A percentile compares a stretch with the other conserved stretches of the same genome.
phyloP scores from a whole-genome alignment of 2,113 vertebrate genomes.

The Antigone vipio region DNA sequence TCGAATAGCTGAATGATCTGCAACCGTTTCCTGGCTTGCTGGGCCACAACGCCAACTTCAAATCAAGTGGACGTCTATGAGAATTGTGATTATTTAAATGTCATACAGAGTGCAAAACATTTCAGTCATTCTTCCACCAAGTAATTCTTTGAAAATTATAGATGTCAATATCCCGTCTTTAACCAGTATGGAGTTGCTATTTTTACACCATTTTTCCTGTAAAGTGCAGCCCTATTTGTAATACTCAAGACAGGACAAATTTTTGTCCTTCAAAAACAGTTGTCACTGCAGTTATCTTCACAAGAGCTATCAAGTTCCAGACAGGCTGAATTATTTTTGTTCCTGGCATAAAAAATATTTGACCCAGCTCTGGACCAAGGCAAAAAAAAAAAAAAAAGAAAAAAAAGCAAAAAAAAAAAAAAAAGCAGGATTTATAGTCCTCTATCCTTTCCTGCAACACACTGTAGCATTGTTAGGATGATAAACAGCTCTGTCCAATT shows the following conservation, averaged over 20 bases:
- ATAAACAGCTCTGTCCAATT: conserved; percentile 84
- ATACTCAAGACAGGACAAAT: conserved; percentile 68
- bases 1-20: neutral
- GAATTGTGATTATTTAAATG: conserved; percentile 46
- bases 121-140: neutral
- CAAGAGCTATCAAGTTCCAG: conserved; percentile 76
- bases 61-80: neutral
- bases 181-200: conserved; percentile 30
- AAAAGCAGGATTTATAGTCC: conserved; percentile 70
- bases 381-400: neutral
- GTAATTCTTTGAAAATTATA: conserved; percentile 61
- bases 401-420: neutral
- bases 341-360: conserved; percentile 69
- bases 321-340: conserved; percentile 75
- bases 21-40: neutral
- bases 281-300: conserved; percentile 73
- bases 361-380: conserved; percentile 72
- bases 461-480: conserved; percentile 78
- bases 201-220: conserved; percentile 17
- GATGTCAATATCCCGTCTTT: conserved; percentile 44
- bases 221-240: conserved; percentile 66
- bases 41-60: neutral
- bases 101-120: neutral
- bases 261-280: conserved; percentile 79
- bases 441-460: conserved; percentile 66